Evolutionary conservation across 1,140 invertebrate species (phyloP).

Genomic region (Nephotettix cincticeps): DNA sequence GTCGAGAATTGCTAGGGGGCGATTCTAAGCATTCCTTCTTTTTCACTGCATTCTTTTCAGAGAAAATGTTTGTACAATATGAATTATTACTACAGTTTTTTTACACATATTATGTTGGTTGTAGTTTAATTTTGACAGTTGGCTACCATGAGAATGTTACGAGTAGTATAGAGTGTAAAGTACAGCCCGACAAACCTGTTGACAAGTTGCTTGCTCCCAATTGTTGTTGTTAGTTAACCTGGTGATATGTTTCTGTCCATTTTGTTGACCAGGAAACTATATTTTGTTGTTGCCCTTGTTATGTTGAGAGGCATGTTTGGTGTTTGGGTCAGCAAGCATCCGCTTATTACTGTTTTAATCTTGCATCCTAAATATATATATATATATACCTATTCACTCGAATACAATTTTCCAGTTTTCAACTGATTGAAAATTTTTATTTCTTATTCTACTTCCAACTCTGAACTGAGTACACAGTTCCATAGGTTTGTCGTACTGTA

Average conservation of each 20-base stretch:
- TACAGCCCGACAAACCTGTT: neutral
- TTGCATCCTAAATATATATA: too few relatives aligned
- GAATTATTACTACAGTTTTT: neutral
- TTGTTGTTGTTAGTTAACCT: constrained; percentile 1
- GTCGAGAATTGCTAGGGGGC: neutral
- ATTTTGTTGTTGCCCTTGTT: constrained; percentile 8
- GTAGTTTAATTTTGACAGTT: constrained; percentile 1
- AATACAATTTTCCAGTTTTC: too few relatives aligned
- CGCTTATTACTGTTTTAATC: too few relatives aligned
- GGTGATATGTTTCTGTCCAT: neutral
- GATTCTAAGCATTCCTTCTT: neutral
- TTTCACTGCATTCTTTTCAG: neutral
- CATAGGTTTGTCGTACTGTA: constrained; percentile 12
- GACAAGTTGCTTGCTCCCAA: neutral
- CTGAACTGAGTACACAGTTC: neutral
- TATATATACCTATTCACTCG: too few relatives aligned
- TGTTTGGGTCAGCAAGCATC: too few relatives aligned
- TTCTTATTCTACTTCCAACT: too few relatives aligned
- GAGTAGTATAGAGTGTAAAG: neutral
- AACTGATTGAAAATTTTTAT: too few relatives aligned
- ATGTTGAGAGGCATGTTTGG: constrained; percentile 3
- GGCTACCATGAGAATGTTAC: neutral
- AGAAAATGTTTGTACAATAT: neutral
- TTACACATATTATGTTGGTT: neutral
- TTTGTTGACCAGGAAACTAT: neutral